Conservation (phyloP, 2,797 vertebrate genomes). For the Eulemur rubriventer region DNA sequence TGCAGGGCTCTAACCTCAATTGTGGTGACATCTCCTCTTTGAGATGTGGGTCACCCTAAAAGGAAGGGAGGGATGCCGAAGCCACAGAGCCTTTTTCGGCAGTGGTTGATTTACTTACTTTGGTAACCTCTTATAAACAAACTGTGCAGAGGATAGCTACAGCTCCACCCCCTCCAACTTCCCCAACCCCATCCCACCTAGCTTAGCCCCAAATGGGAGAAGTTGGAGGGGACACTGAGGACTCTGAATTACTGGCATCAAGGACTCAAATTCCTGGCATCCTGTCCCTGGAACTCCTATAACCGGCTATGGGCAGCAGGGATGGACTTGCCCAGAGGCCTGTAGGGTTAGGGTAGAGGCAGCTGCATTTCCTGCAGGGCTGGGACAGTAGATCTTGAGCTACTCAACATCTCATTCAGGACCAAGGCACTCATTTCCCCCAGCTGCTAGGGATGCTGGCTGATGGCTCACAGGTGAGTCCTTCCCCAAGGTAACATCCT, state of each 20-base stretch:
- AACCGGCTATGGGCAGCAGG: neutral
- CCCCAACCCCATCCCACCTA: neutral
- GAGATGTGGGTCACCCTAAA: constrained; percentile 45
- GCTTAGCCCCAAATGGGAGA: neutral
- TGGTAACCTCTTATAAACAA: constrained; percentile 52
- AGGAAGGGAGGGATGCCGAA: constrained; percentile 42
- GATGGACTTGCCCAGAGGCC: neutral
- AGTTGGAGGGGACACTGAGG: neutral
- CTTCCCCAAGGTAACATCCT: neutral
- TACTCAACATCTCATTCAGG: neutral
- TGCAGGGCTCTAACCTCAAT: constrained; percentile 24
- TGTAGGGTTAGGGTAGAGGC: neutral
- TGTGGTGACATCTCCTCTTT: constrained; percentile 53
- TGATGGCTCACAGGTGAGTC: neutral
- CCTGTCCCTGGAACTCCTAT: neutral
- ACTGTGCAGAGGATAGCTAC: neutral
- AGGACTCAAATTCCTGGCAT: neutral
- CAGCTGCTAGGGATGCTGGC: neutral
- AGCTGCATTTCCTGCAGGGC: neutral
- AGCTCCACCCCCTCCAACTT: neutral
- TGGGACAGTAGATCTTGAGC: neutral
- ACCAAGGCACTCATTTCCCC: neutral
- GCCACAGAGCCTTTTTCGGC: constrained; percentile 39
- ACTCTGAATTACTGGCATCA: neutral
- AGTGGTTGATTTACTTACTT: constrained; percentile 21